phyloP scores from a whole-genome alignment of 2,113 vertebrate genomes.

The Numenius arquata region DNA sequence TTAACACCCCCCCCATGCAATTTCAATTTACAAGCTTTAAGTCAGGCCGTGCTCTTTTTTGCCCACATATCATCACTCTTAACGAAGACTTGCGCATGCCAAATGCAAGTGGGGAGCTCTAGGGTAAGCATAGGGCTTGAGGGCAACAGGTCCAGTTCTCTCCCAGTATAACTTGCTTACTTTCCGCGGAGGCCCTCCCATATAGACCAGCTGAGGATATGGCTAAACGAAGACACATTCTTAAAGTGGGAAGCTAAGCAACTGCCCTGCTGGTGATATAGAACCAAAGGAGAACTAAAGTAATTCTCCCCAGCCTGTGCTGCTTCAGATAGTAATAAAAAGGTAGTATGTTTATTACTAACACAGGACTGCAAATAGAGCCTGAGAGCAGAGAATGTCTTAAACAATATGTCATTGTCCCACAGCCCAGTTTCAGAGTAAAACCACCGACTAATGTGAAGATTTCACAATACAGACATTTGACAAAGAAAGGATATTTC shows the following conservation, averaged over 20 bases:
- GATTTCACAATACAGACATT: constrained; percentile 55
- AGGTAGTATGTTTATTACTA: neutral
- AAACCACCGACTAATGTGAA: constrained; percentile 47
- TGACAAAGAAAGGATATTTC: constrained; percentile 30
- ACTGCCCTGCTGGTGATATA: neutral
- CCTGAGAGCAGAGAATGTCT: neutral
- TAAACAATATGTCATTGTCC: neutral
- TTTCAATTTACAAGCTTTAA: neutral
- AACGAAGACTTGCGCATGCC: neutral
- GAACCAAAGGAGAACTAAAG: neutral
- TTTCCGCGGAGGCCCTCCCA: neutral
- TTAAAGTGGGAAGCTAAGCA: neutral
- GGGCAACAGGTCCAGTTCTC: neutral
- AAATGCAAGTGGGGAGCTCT: neutral
- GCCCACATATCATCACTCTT: neutral
- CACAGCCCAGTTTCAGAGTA: constrained; percentile 6
- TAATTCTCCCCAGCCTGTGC: neutral
- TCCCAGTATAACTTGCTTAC: neutral
- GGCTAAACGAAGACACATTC: neutral
- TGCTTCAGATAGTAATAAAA: neutral
- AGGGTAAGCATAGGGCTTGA: neutral
- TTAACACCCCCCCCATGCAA: neutral
- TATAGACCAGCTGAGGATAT: neutral
- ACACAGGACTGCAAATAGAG: neutral
- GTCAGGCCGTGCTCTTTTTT: neutral